phyloP scores from a whole-genome alignment of 1,140 invertebrate genomes.

The Aphis craccivora region DNA sequence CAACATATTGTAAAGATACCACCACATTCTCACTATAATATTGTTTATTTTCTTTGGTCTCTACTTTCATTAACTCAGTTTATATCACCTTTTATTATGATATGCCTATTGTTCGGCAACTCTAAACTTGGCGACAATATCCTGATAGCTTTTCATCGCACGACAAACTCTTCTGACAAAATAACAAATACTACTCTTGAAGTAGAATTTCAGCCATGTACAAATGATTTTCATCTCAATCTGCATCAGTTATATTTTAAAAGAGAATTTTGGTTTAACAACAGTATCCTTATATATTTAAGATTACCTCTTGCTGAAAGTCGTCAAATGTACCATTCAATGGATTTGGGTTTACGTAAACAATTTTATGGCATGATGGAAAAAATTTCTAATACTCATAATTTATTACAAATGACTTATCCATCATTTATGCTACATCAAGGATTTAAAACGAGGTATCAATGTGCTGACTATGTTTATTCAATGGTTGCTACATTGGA shows the following conservation, averaged over 20 bases:
- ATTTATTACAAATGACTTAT: constrained; percentile 76
- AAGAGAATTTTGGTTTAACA: background rate
- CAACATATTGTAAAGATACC: no score
- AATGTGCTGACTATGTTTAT: constrained; percentile 85
- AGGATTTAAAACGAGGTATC: constrained; percentile 81
- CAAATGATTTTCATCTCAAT: background rate
- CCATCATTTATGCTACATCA: constrained; percentile 78
- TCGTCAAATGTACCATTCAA: constrained; percentile 82
- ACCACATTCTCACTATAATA: no score
- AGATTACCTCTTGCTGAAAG: constrained; percentile 87
- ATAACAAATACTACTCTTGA: background rate
- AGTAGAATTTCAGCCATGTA: background rate
- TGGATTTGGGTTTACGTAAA: constrained; percentile 84
- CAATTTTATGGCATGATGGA: constrained; percentile 80
- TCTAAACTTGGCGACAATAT: background rate
- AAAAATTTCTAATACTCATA: constrained; percentile 81
- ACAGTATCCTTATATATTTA: constrained; percentile 62
- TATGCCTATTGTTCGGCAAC: background rate
- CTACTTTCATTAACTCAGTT: no score
- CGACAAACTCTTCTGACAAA: background rate
- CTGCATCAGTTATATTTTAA: background rate
- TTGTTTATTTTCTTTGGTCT: no score
- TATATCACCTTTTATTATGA: no score
- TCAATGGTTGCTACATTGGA: constrained; percentile 83
- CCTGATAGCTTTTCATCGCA: background rate